Conservation (phyloP, 2,797 vertebrate genomes). For the Benthosema pterotum region DNA sequence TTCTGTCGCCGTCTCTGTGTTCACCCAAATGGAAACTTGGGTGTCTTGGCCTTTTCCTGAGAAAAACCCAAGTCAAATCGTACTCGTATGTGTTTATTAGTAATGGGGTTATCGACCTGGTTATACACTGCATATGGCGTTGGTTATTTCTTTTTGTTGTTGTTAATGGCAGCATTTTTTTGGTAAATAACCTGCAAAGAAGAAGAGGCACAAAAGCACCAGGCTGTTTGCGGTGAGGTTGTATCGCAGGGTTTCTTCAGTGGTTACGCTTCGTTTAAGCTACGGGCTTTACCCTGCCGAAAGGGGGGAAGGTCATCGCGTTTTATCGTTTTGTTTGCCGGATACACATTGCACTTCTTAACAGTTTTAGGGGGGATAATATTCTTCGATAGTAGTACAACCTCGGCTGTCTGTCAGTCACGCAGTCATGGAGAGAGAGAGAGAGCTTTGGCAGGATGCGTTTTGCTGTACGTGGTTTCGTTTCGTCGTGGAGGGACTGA, state of each 20-base stretch:
- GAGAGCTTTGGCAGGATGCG: conserved; percentile 57
- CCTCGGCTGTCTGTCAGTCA: conserved; percentile 34
- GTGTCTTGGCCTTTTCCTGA: conserved; percentile 65
- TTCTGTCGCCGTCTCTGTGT: conserved; percentile 46
- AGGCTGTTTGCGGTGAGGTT: conserved; percentile 18
- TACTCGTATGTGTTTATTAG: conserved; percentile 56
- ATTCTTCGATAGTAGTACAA: conserved; percentile 42
- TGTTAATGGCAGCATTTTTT: conserved; percentile 47
- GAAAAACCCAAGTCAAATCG: conserved; percentile 55
- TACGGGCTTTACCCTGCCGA: no score
- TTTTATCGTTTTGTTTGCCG: conserved; percentile 14
- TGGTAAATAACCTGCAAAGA: conserved; percentile 46
- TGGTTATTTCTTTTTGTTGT: conserved; percentile 22
- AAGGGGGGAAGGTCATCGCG: conserved; percentile 18
- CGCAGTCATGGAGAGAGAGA: conserved; percentile 25
- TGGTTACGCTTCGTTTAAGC: no score
- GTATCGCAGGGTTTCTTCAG: no score
- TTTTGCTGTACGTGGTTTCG: no score
- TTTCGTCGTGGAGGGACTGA: no score
- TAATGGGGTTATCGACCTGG: conserved; percentile 62
- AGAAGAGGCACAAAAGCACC: conserved; percentile 28
- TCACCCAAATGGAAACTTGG: conserved; percentile 61
- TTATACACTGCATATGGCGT: conserved; percentile 31
- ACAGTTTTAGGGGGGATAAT: conserved; percentile 47
- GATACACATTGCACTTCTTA: conserved; percentile 13